Percentiles rank a stretch among this genome's conserved stretches.
phyloP scores from a whole-genome alignment of 1,140 invertebrate species.

The Diachasma alloeum region DNA sequence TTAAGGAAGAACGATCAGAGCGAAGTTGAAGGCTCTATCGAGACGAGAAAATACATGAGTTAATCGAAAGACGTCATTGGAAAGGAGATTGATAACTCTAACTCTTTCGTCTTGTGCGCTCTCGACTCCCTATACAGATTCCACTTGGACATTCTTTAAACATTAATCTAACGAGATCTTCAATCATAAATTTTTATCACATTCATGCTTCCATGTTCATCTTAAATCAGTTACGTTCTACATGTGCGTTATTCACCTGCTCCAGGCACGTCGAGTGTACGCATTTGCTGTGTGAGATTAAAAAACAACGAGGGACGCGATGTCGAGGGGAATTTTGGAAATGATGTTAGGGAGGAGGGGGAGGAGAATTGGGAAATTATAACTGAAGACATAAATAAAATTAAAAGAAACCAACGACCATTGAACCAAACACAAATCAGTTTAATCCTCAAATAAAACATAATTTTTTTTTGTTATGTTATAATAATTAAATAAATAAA shows the following conservation, averaged over 20 bases:
- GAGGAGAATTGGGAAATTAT: constrained; percentile 27
- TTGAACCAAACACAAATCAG: constrained; percentile 66
- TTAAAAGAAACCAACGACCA: constrained; percentile 55
- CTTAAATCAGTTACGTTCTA: background rate
- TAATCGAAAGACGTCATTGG: background rate
- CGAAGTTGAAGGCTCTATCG: background rate
- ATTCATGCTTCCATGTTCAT: constrained; percentile 17
- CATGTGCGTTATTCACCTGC: constrained; percentile 15
- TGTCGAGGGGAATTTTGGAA: no score
- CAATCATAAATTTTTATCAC: constrained; percentile 22
- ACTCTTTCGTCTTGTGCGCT: background rate
- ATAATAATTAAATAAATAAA: constrained; percentile 64
- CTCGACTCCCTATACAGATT: background rate
- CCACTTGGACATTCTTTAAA: background rate
- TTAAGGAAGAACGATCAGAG: background rate
- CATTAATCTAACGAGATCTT: constrained; percentile 10
- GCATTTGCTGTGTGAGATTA: background rate
- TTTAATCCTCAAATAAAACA: constrained; percentile 66
- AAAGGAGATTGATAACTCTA: background rate
- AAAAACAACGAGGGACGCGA: background rate
- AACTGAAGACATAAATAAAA: constrained; percentile 59
- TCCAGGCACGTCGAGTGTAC: constrained; percentile 11
- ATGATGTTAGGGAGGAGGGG: background rate
- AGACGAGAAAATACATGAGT: background rate
- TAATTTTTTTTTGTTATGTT: constrained; percentile 60